Evolutionary conservation across 2,113 vertebrate genomes (phyloP), one percentile per base, ranked within the genome.

Genomic region (Eurystomus gularis): DNA sequence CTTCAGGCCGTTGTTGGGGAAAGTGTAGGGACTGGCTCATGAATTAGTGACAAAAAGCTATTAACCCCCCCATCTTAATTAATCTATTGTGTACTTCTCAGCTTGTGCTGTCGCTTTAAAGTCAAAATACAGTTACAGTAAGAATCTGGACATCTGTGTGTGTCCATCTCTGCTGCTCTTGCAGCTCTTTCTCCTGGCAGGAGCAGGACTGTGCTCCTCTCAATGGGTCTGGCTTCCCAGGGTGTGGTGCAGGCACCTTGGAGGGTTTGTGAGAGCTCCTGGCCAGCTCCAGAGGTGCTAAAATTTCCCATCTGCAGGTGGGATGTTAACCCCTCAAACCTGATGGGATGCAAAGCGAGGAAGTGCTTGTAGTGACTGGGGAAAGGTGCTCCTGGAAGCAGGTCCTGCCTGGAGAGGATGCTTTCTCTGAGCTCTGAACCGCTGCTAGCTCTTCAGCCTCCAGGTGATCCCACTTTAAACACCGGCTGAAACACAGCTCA

Each of bases 201-300:
- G n/a, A 7, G 61, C 64, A 55, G 85, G 39, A 37, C 2, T 0
- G 0, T 10, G 10, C 9, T 25, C 28, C 46, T 33, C n/a, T 17
- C 1, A 1, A 2, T 0, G 2, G 28, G 57, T 20, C 35, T 57
- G 86, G 8, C 12, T 35, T 51, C 52, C 24, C 9, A 5, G 16
- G 13, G 7, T 5, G 10, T 19, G 13, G 26, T 2, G 9, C 7
- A 44, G 60, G 18, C 37, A n/a, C 54, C 17, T 15, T 0, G 1
- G 0, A 13, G 48, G 9, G 19, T 3, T 0, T 1, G 1, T 2
- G 2, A 3, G 37, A 10, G 55, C 61, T 54, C 11, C 3, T 17
- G 3, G 8, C 7, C 14, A 0, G 10, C 62, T 15, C 7, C 12
- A 3, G 80, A 24, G 52, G 0, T 4, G 54, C 17, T 17, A 3